A percentile compares a stretch with the other conserved stretches of the same genome.
These are phyloP conservation scores for Sporophila hypoxantha DNA, from an alignment of 2,113 vertebrate genomes.

Conservation along the genomic window DNA sequence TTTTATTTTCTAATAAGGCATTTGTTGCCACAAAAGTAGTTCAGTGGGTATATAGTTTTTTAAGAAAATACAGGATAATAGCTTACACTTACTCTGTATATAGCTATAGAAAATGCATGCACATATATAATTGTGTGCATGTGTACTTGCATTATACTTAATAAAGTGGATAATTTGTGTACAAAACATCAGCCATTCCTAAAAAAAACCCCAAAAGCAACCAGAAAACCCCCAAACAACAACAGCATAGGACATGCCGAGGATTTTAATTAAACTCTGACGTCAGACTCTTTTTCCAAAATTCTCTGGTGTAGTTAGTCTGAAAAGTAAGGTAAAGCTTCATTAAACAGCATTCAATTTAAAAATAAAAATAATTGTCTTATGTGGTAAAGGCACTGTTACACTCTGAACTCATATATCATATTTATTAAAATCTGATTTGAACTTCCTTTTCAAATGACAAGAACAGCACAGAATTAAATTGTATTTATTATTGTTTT, in stretches of 20 bases:
- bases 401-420: neutral
- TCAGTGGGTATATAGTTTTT: neutral
- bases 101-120: neutral
- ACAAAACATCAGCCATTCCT: neutral
- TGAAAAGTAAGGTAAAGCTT: slow-evolving; percentile 61
- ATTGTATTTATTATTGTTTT: slow-evolving; percentile 14
- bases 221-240: neutral
- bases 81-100: neutral
- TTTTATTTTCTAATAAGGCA: neutral
- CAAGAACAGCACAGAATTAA: neutral
- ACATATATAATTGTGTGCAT: neutral
- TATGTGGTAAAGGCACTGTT: slow-evolving; percentile 9
- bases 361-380: slow-evolving; percentile 17
- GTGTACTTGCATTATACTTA: neutral
- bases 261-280: slow-evolving; percentile 37
- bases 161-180: neutral
- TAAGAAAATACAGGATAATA: neutral
- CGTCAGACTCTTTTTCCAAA: slow-evolving; percentile 43
- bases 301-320: neutral
- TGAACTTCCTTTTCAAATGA: slow-evolving; percentile 6
- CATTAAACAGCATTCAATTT: slow-evolving; percentile 53
- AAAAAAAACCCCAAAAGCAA: neutral
- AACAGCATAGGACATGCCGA: neutral
- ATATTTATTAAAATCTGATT: slow-evolving; percentile 49
- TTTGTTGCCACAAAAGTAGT: neutral